Base-by-base conservation (phyloP, 2,113 vertebrate genomes). In the Rhinoptilus africanus region DNA sequence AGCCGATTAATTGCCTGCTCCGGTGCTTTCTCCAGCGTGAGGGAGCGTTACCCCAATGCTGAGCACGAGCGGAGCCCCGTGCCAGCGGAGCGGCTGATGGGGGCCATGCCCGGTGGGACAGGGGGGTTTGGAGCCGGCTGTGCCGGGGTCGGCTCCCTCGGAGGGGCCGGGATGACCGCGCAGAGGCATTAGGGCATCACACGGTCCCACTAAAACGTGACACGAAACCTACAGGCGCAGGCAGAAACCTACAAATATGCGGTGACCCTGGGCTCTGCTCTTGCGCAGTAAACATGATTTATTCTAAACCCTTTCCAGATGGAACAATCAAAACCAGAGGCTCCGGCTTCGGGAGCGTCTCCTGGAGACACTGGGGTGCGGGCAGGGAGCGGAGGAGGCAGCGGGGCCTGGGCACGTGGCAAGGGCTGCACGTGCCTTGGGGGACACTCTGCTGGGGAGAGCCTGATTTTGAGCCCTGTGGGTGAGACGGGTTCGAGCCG, bases 231-330 rank as follows among this genome's bases (percentile, higher is more conserved):
- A 90, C 92, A 94, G 93, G 96, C 92, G 54, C 77, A 92, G 96
- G 93, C 95, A 96, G 93, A 90, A 96, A 83, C 95, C 96, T 97
- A 96, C 96, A 97, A 96, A 96, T 96, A 77, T 83, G 92, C 16
- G 73, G 96, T 97, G 96, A 97, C 96, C 96, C 95, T 90, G 93
- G 76, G 92, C 95, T 95, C 95, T 94, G 93, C 95, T 97, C 92
- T 88, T 60, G 51, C 8, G 75, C 96, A 96, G 93, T 95, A 94
- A 96, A 96, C 93, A 95, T 96, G 93, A 97, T 96, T 96, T 95
- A 94, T 94, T 86, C 88, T 43, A 96, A 96, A 96, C 96, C 96
- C 86, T 96, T 97, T 97, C 96, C 96, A 97, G 96, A 97, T 97
- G 96, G 95, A 92, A 84, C 92, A 96, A 95, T 96, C 96, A 95